These are phyloP conservation scores for Eupelmus urozonus DNA, from an alignment of 2,888 invertebrate species.

Conservation along the genomic window DNA sequence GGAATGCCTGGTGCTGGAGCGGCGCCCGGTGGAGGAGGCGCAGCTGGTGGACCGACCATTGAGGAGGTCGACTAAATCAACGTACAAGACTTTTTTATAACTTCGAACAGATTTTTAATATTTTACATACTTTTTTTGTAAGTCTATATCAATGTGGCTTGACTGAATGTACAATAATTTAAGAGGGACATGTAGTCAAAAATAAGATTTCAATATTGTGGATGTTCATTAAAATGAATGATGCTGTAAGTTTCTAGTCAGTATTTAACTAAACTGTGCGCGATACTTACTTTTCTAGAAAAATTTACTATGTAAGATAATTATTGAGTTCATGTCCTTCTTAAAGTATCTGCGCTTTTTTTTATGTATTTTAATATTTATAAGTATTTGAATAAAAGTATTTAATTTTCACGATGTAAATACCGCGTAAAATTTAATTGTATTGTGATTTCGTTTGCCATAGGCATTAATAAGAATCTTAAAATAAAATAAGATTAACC, in stretches of 20 bases:
- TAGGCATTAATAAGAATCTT: no score
- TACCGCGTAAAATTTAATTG: neutral
- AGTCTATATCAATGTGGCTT: conserved; percentile 8
- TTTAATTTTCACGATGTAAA: neutral
- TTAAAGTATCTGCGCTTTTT: conserved; percentile 22
- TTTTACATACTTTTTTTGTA: conserved; percentile 4
- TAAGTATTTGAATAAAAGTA: conserved; percentile 27
- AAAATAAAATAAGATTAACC: no score
- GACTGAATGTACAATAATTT: conserved; percentile 23
- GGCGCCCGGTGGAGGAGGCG: conserved; percentile 67
- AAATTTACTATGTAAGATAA: no score
- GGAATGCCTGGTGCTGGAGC: conserved; percentile 67
- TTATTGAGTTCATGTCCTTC: neutral
- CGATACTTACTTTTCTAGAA: no score
- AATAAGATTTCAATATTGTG: neutral
- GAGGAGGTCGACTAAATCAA: conserved; percentile 89
- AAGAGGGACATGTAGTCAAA: conserved; percentile 13
- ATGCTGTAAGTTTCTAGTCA: no score
- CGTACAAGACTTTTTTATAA: neutral
- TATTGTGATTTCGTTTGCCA: no score
- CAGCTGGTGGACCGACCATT: conserved; percentile 83
- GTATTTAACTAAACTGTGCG: neutral
- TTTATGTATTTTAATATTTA: conserved; percentile 28
- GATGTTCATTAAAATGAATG: neutral
- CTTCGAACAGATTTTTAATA: neutral